Evolutionary conservation across 2,888 invertebrate species (phyloP).

Genomic region (Matsumyia berberina): DNA sequence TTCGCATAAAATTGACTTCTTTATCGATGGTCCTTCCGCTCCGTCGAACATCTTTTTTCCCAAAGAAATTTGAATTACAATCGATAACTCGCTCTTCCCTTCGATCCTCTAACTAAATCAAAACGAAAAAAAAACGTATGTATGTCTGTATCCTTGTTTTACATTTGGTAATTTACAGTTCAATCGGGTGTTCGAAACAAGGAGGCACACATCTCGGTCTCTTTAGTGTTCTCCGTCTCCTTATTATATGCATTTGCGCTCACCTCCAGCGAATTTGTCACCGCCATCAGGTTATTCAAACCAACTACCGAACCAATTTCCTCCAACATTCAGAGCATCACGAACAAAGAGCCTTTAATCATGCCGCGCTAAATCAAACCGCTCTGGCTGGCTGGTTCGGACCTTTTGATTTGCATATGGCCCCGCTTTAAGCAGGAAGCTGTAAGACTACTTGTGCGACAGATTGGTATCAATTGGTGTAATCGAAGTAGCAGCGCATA

Average conservation of each 20-base stretch:
- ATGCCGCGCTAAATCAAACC: conserved; percentile 70
- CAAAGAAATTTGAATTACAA: conserved; percentile 75
- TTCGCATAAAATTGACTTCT: conserved; percentile 77
- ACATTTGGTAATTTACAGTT: conserved; percentile 69
- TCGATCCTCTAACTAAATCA: conserved; percentile 62
- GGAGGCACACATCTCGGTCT: neutral
- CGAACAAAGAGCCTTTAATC: conserved; percentile 76
- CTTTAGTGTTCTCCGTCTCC: conserved; percentile 21
- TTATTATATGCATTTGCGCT: conserved; percentile 65
- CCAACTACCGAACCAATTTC: conserved; percentile 70
- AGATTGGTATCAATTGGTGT: conserved; percentile 76
- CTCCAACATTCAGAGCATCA: conserved; percentile 40
- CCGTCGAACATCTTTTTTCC: conserved; percentile 41
- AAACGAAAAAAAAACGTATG: conserved; percentile 11
- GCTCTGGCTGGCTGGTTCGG: conserved; percentile 16
- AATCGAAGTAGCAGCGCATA: conserved; percentile 71
- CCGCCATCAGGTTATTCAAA: conserved; percentile 73
- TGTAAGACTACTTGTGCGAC: conserved; percentile 66
- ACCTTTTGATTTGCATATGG: conserved; percentile 73
- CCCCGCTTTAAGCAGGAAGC: conserved; percentile 68
- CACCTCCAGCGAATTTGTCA: conserved; percentile 74
- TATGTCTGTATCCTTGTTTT: conserved; percentile 2
- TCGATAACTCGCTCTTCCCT: conserved; percentile 56
- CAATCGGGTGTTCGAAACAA: conserved; percentile 43
- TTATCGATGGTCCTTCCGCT: conserved; percentile 73